Conservation (phyloP, 2,888 invertebrate species). For the Ochropleura plecta region DNA sequence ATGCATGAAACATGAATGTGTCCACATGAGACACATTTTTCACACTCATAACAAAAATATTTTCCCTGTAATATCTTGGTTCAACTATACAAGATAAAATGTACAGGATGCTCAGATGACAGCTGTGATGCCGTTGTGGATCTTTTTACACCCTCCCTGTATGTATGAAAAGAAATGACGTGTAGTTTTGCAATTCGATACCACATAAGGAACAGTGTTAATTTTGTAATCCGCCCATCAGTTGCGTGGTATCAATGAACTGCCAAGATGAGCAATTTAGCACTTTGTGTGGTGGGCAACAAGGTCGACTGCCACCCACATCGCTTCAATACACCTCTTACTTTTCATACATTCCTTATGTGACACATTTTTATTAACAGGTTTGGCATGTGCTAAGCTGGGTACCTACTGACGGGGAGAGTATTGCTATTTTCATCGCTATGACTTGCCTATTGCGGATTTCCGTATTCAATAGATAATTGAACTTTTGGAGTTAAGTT, state of each 20-base stretch:
- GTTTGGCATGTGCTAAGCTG: background rate
- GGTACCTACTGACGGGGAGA: slow-evolving; percentile 10
- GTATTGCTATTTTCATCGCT: background rate
- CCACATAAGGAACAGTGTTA: slow-evolving; percentile 18
- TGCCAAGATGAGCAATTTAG: slow-evolving; percentile 54
- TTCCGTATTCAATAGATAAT: background rate
- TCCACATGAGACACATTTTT: background rate
- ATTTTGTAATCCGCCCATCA: slow-evolving; percentile 43
- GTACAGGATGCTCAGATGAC: background rate
- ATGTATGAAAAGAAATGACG: slow-evolving; percentile 2
- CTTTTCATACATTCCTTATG: slow-evolving; percentile 49
- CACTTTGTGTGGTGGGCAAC: slow-evolving; percentile 42
- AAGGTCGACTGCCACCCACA: slow-evolving; percentile 59
- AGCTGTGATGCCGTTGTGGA: background rate
- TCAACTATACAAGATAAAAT: background rate
- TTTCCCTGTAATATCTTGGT: background rate
- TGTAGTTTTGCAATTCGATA: slow-evolving; percentile 9
- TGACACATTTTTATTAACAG: slow-evolving; percentile 25
- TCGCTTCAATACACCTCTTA: slow-evolving; percentile 46
- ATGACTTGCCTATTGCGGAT: background rate
- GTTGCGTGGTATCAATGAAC: slow-evolving; percentile 48
- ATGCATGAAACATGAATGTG: background rate
- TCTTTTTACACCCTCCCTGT: background rate
- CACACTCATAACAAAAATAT: background rate
- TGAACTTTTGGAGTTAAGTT: too few species aligned